phyloP scores from a whole-genome alignment of 1,140 invertebrate genomes.

The Potamilus streckersoni region DNA sequence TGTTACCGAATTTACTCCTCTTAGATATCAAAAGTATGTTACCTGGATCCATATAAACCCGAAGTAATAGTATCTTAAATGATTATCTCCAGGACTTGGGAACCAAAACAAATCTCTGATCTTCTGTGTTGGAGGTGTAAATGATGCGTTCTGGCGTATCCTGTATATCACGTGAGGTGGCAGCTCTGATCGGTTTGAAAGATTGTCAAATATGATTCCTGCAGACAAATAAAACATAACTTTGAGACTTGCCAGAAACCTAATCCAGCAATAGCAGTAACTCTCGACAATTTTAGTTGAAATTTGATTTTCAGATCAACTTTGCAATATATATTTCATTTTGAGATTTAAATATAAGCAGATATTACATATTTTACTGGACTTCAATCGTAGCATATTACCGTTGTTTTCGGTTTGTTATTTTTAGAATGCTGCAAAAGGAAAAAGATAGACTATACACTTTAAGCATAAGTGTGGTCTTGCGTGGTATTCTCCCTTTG shows the following conservation, averaged over 20 bases:
- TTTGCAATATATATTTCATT: no score
- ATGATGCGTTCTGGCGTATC: slow-evolving; percentile 70
- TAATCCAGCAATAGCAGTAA: neutral
- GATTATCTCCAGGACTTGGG: slow-evolving; percentile 65
- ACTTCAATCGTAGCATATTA: no score
- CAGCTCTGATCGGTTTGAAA: slow-evolving; percentile 47
- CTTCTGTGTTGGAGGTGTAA: slow-evolving; percentile 66
- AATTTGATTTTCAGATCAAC: no score
- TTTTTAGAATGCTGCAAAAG: no score
- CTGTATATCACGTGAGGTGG: slow-evolving; percentile 69
- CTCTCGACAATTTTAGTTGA: neutral
- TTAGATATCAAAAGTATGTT: slow-evolving; percentile 1
- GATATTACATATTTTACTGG: no score
- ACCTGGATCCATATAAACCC: slow-evolving; percentile 71
- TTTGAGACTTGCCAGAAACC: no score
- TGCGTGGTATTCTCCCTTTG: no score
- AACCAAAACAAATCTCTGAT: slow-evolving; percentile 67
- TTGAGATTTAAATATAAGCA: no score
- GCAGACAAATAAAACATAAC: neutral
- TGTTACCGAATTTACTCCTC: no score
- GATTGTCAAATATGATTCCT: slow-evolving; percentile 69
- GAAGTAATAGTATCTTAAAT: slow-evolving; percentile 69
- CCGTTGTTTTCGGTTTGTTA: no score
- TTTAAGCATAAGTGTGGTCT: no score
- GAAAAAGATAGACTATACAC: no score